Evolutionary conservation across 2,797 vertebrate genomes (phyloP).

Genomic region (Acrossocheilus wenchowensis): DNA sequence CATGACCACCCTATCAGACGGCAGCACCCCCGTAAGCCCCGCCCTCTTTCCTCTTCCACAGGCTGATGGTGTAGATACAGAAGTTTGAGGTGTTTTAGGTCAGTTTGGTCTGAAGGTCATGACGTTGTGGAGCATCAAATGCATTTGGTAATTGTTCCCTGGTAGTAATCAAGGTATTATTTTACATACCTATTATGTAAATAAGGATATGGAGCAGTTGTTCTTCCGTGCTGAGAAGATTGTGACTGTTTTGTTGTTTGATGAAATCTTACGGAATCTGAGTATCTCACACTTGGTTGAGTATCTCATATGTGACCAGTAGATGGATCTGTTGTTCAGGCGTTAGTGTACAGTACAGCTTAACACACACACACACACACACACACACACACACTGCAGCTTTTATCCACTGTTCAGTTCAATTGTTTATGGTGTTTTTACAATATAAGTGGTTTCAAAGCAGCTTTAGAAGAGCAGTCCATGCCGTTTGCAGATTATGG

Average conservation of each 20-base stretch:
- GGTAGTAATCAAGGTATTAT: not conserved
- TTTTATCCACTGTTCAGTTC: too few relatives aligned
- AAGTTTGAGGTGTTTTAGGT: not conserved
- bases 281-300: not conserved
- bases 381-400: too few relatives aligned
- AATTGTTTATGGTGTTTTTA: not conserved
- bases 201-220: not conserved
- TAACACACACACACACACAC: not conserved
- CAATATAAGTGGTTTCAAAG: not conserved
- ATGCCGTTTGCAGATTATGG: too few relatives aligned
- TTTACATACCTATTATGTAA: not conserved
- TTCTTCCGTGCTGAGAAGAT: not conserved
- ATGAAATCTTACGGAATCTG: not conserved
- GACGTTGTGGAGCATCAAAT: too few relatives aligned
- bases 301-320: not conserved
- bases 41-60: not conserved
- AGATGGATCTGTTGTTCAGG: slow-evolving; percentile 10
- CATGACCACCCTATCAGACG: slow-evolving; percentile 91
- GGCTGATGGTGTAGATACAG: not conserved
- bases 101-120: not conserved
- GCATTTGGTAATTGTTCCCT: too few relatives aligned
- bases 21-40: slow-evolving; percentile 92
- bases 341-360: not conserved
- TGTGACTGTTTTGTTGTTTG: not conserved
- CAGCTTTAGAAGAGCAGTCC: not conserved